phyloP scores from a whole-genome alignment of 64 coral and sea anemone genomes.

The Montipora capricornis region DNA sequence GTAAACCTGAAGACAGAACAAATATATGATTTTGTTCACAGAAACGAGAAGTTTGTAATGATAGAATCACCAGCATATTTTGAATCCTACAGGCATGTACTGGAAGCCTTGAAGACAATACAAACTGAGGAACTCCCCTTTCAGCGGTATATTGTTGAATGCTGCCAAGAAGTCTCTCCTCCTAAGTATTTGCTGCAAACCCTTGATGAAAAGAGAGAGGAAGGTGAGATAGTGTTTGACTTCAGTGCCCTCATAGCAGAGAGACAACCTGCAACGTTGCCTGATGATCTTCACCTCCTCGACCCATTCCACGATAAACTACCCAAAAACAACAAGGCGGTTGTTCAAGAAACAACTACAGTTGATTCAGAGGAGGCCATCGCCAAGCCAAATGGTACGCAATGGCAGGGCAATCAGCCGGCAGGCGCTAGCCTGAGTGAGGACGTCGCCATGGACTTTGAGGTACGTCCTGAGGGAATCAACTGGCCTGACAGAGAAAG shows the following conservation, averaged over 20 bases:
- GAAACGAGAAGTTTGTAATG: conserved; percentile 61
- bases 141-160: conserved; percentile 70
- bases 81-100: conserved; percentile 79
- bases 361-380: not conserved
- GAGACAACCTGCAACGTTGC: not conserved
- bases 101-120: conserved; percentile 57
- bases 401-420: not conserved
- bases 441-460: not conserved
- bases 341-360: not conserved
- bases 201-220: not conserved
- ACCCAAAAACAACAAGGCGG: not conserved
- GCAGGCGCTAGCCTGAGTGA: too few species aligned
- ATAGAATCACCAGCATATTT: conserved; percentile 83
- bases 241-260: not conserved
- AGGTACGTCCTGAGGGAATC: not conserved
- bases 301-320: not conserved
- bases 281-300: not conserved
- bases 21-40: conserved; percentile 26
- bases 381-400: not conserved
- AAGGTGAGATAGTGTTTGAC: not conserved
- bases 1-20: conserved; percentile 14
- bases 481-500: conserved; percentile 24
- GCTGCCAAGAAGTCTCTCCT: conserved; percentile 19
- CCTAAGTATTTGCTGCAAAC: conserved; percentile 37
- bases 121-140: conserved; percentile 42